Evolutionary conservation across 2,797 vertebrate genomes (phyloP).

Genomic region (Hemitrygon akajei): DNA sequence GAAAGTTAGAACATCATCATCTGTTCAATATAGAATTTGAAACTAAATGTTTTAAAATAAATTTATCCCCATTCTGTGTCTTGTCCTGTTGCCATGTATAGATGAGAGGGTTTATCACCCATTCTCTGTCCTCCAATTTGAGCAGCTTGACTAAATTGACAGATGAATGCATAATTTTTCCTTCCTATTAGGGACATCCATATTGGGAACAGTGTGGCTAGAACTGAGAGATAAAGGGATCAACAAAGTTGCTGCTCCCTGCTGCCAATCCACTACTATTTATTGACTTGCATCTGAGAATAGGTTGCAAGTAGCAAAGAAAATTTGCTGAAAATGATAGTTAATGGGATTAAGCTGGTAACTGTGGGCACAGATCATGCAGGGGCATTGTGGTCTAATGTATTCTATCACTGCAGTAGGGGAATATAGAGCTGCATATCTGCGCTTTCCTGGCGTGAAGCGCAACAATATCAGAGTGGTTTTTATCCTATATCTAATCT

Average conservation of each 20-base stretch:
- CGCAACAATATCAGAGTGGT: neutral
- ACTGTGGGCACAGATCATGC: neutral
- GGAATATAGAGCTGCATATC: neutral
- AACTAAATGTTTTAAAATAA: neutral
- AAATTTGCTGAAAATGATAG: neutral
- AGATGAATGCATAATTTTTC: neutral
- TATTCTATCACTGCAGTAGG: neutral
- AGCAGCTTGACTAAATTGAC: neutral
- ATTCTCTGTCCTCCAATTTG: neutral
- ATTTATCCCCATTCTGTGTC: neutral
- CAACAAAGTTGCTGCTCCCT: neutral
- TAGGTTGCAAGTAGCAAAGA: neutral
- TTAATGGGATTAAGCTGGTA: neutral
- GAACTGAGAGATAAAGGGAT: neutral
- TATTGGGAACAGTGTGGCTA: neutral
- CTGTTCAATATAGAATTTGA: neutral
- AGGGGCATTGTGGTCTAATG: neutral
- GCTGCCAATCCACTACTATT: neutral
- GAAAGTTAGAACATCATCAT: neutral
- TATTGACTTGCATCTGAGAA: neutral
- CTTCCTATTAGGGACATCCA: neutral
- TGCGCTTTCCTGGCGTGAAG: neutral
- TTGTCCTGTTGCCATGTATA: neutral
- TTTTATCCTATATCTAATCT: neutral
- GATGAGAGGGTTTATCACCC: neutral